A percentile compares a stretch with the other conserved stretches of the same genome.
Evolutionary conservation across 2,113 vertebrate genomes (phyloP).

Genomic region (Rhea americana): DNA sequence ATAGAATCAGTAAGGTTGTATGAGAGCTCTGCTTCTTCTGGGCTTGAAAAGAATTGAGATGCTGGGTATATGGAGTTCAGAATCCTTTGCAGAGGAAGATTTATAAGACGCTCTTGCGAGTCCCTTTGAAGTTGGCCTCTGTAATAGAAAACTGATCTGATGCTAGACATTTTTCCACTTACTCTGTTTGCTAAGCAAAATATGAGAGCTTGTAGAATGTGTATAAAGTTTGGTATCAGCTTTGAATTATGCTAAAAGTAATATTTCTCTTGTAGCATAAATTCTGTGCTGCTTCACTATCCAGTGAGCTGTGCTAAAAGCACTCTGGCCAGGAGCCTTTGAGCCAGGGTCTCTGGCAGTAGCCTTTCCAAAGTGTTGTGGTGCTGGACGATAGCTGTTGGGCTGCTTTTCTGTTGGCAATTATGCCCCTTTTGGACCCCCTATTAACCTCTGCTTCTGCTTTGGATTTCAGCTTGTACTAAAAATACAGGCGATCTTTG

Average conservation of each 20-base stretch:
- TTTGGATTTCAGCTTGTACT: slow-evolving; percentile 84
- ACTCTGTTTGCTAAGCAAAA: background rate
- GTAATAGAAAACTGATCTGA: background rate
- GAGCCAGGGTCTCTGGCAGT: background rate
- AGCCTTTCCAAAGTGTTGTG: background rate
- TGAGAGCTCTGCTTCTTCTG: background rate
- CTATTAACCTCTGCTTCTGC: slow-evolving; percentile 32
- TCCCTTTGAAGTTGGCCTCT: background rate
- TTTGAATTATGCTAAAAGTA: background rate
- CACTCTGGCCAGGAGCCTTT: background rate
- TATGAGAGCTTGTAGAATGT: background rate
- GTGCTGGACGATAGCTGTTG: background rate
- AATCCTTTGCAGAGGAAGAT: background rate
- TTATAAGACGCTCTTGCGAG: background rate
- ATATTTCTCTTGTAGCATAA: background rate
- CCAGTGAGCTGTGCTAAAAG: background rate
- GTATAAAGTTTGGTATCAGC: background rate
- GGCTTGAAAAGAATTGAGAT: background rate
- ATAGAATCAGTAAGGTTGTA: too few species aligned
- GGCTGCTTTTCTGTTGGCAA: background rate
- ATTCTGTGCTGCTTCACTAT: background rate
- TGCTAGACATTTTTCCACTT: background rate
- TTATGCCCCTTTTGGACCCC: background rate
- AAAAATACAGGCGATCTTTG: slow-evolving; percentile 93
- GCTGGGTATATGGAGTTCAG: background rate